Conservation (phyloP, 2,888 invertebrate species). For the Zeuzera pyrina region DNA sequence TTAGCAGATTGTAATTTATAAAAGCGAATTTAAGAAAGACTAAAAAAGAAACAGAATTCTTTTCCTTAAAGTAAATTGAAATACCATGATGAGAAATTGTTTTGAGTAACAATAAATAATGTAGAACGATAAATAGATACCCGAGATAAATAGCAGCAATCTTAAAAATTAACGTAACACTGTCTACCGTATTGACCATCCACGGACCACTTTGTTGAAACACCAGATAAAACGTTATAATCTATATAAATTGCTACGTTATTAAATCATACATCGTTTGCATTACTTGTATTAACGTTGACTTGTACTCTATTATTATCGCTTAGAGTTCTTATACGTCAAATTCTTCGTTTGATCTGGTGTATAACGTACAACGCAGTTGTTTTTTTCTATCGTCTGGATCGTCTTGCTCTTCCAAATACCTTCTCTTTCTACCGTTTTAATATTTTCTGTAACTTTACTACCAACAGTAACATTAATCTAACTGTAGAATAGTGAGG, state of each 20-base stretch:
- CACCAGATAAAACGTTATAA: conserved; percentile 24
- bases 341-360: conserved; percentile 23
- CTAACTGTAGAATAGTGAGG: conserved; percentile 18
- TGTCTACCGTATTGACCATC: conserved; percentile 22
- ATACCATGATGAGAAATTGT: too few species aligned
- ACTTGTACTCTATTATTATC: not conserved
- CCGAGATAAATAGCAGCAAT: conserved; percentile 5
- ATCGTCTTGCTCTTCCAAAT: conserved; percentile 32
- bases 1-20: too few species aligned
- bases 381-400: conserved; percentile 23
- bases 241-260: not conserved
- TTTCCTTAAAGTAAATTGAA: too few species aligned
- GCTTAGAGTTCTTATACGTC: not conserved
- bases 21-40: too few species aligned
- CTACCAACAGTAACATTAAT: not conserved
- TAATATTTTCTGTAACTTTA: not conserved
- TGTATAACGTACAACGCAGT: conserved; percentile 48
- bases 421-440: conserved; percentile 9
- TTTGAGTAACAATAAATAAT: too few species aligned
- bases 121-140: too few species aligned
- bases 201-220: conserved; percentile 24
- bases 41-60: too few species aligned
- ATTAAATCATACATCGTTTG: not conserved
- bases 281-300: not conserved
- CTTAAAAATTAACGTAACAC: conserved; percentile 6